Conservation (phyloP, 2,888 invertebrate genomes). For the Laothoe populi region DNA sequence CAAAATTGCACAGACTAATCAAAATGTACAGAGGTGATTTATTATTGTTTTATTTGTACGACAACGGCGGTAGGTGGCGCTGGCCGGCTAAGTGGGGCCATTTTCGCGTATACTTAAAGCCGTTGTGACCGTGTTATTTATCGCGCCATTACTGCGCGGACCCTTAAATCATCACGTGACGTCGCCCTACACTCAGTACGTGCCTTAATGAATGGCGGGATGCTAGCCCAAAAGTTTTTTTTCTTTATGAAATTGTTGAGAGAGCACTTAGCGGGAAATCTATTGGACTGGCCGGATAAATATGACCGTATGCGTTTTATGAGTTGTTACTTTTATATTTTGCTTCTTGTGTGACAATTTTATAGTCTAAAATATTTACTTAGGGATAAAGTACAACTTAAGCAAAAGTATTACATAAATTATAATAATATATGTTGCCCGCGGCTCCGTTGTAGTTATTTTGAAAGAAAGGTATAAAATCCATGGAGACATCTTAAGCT, state of each 20-base stretch:
- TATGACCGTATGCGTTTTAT: constrained; percentile 37
- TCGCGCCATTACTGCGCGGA: constrained; percentile 81
- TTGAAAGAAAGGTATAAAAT: too few species aligned
- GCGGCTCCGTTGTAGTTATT: too few species aligned
- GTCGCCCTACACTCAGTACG: constrained; percentile 67
- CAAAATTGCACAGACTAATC: constrained; percentile 28
- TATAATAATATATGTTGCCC: too few species aligned
- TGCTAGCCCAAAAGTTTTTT: constrained; percentile 68
- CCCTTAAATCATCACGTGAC: constrained; percentile 84
- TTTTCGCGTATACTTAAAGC: constrained; percentile 67
- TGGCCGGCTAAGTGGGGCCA: constrained; percentile 71
- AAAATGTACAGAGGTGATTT: constrained; percentile 61
- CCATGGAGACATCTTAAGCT: too few species aligned
- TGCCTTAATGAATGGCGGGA: constrained; percentile 80
- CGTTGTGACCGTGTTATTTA: constrained; percentile 79
- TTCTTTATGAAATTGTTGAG: constrained; percentile 76
- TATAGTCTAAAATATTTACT: too few species aligned
- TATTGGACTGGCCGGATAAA: constrained; percentile 67
- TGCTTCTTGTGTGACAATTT: not conserved
- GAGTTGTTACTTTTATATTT: not conserved
- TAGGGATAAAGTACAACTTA: too few species aligned
- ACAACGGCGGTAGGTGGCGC: constrained; percentile 65
- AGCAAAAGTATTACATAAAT: too few species aligned
- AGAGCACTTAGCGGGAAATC: constrained; percentile 79
- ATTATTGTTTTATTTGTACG: constrained; percentile 53